Evolutionary conservation across 2,888 invertebrate species (phyloP).

Genomic region (Cosmopolites sordidus): DNA sequence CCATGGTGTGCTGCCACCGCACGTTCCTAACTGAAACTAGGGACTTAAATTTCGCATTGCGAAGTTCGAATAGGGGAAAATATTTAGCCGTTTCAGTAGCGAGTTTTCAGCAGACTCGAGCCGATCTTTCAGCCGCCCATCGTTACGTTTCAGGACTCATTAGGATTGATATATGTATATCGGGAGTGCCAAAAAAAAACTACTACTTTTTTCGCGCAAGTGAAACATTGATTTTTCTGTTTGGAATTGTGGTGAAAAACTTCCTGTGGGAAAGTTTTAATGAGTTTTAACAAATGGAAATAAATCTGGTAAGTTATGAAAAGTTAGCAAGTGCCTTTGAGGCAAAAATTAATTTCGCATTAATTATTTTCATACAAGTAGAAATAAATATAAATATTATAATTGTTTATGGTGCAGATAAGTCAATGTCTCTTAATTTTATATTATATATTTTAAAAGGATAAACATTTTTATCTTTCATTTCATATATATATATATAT

Average conservation of each 20-base stretch:
- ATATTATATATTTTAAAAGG: too few species aligned
- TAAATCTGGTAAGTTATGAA: slow-evolving; percentile 5
- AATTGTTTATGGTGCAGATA: too few species aligned
- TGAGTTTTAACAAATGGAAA: too few species aligned
- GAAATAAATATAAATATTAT: too few species aligned
- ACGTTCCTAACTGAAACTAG: slow-evolving; percentile 5
- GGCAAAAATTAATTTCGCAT: too few species aligned
- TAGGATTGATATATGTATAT: slow-evolving; percentile 13
- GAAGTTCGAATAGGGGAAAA: slow-evolving; percentile 23
- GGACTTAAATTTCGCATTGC: slow-evolving; percentile 25
- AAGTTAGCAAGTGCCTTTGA: background rate
- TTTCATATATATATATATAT: too few species aligned
- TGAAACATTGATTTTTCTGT: slow-evolving; percentile 8
- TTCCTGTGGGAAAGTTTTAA: background rate
- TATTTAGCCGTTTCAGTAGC: slow-evolving; percentile 26
- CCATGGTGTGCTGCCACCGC: slow-evolving; percentile 18
- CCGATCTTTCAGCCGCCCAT: slow-evolving; percentile 21
- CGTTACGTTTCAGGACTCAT: slow-evolving; percentile 18
- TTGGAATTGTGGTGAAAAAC: slow-evolving; percentile 4
- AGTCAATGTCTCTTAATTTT: too few species aligned
- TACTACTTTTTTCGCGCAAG: slow-evolving; percentile 5
- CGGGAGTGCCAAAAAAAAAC: slow-evolving; percentile 24
- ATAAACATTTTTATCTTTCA: too few species aligned
- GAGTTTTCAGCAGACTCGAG: slow-evolving; percentile 25
- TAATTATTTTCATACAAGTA: too few species aligned